Percentiles rank a stretch among this genome's conserved stretches.
These are phyloP conservation scores for Polymixis lichenea DNA, from an alignment of 2,888 invertebrate species.

Conservation along the genomic window DNA sequence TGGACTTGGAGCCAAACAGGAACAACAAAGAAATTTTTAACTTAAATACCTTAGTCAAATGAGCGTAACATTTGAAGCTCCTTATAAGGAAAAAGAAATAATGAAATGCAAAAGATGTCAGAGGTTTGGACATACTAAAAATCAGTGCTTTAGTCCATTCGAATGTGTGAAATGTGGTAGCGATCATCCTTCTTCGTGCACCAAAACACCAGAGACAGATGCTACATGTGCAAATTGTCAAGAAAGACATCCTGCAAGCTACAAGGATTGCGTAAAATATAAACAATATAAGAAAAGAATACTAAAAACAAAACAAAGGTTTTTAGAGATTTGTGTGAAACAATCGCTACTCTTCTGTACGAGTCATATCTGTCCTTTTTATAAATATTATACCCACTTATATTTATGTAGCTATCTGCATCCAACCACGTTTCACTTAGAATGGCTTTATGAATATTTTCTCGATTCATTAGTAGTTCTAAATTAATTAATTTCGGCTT, in stretches of 20 bases:
- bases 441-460: too few relatives aligned
- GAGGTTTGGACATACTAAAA: conserved; percentile 11
- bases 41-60: not conserved
- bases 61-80: not conserved
- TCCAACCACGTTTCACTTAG: too few relatives aligned
- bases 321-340: too few relatives aligned
- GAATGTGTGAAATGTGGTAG: not conserved
- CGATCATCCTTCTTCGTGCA: not conserved
- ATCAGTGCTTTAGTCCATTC: not conserved
- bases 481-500: too few relatives aligned
- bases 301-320: not conserved
- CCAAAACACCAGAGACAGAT: not conserved
- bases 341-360: too few relatives aligned
- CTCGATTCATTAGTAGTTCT: too few relatives aligned
- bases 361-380: too few relatives aligned
- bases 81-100: conserved; percentile 8
- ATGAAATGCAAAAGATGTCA: conserved; percentile 1
- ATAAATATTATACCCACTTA: too few relatives aligned
- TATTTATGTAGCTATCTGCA: too few relatives aligned
- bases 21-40: conserved; percentile 10
- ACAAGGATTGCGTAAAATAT: not conserved
- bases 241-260: not conserved
- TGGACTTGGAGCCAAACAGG: not conserved
- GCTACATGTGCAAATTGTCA: conserved; percentile 10
- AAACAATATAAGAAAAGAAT: conserved; percentile 1